Evolutionary conservation across 2,797 vertebrate genomes (phyloP), one percentile per base, ranked within the genome.

Genomic region (Pseudochromis fuscus): DNA sequence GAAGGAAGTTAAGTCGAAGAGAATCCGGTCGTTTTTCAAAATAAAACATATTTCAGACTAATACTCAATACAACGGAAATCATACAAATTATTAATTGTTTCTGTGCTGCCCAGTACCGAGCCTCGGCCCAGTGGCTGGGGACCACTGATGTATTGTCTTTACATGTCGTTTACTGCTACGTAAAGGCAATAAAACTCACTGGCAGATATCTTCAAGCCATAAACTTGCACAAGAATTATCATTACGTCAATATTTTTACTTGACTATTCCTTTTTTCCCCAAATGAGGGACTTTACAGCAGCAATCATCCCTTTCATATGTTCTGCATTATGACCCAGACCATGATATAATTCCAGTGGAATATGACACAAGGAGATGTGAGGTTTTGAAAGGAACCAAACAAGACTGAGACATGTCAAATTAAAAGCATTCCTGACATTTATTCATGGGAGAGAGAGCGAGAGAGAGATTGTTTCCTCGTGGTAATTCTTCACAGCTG

Each of bases 401-500:
- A 57, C 44, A 10, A 72, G 55, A 59, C 46, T 1, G 51, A 65
- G 64, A 83, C 56, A 3, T 21, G 12, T 76, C 28, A 60, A 78
- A 87, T 61, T 31, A 81, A 57, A 82, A 44, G 33, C 73, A 74
- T 83, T 85, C 61, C 60, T 55, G 77, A 67, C 69, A 65, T 63
- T 24, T 77, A 78, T 86, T 52, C 23, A 31, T 42, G 18, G 40
- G 27, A 67, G 73, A 49, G 49, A 40, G 27, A 44, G 85, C 62
- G 18, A 44, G 27, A 67, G 73, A 49, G 49, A 40, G 27, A 44
- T 86, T 65, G 72, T 85, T 87, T 89, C 80, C 84, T 44, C 3
- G 67, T 30, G 23, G 65, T 88, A 72, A 87, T 73, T 76, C 68
- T 7, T 70, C 50, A 19, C 75, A 83, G 81, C 79, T 87, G 86